Evolutionary conservation across 1,140 invertebrate genomes (phyloP).

Genomic region (Drosophila ironensis): DNA sequence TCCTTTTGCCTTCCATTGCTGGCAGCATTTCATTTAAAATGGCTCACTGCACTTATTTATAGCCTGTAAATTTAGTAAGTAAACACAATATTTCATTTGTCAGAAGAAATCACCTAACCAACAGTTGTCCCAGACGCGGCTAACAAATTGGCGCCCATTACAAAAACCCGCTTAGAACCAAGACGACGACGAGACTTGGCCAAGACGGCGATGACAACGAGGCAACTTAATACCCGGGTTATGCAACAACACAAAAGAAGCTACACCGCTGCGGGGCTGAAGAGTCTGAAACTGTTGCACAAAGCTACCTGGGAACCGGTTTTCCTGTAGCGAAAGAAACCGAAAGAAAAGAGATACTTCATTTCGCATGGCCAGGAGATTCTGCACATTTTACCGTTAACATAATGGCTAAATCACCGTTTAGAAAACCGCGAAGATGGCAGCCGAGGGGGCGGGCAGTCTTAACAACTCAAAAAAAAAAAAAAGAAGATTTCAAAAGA

Average conservation of each 20-base stretch:
- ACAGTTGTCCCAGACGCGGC: neutral
- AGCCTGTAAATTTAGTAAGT: constrained; percentile 64
- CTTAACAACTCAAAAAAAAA: neutral
- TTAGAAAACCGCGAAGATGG: constrained; percentile 63
- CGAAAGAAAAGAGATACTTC: constrained; percentile 29
- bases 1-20: neutral
- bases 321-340: neutral
- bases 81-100: constrained; percentile 60
- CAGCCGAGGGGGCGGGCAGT: neutral
- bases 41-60: constrained; percentile 57
- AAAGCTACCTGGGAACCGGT: constrained; percentile 41
- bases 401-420: constrained; percentile 79
- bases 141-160: constrained; percentile 5
- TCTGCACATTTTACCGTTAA: constrained; percentile 77
- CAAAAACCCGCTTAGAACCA: constrained; percentile 25
- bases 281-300: constrained; percentile 44
- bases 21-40: too few relatives aligned
- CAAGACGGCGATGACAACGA: constrained; percentile 39
- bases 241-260: constrained; percentile 30
- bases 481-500: constrained; percentile 38
- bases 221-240: constrained; percentile 40
- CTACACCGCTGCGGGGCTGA: too few relatives aligned
- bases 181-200: constrained; percentile 22
- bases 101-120: too few relatives aligned
- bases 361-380: constrained; percentile 49